phyloP scores from a whole-genome alignment of 2,888 invertebrate genomes.

The Cheilosia grossa region DNA sequence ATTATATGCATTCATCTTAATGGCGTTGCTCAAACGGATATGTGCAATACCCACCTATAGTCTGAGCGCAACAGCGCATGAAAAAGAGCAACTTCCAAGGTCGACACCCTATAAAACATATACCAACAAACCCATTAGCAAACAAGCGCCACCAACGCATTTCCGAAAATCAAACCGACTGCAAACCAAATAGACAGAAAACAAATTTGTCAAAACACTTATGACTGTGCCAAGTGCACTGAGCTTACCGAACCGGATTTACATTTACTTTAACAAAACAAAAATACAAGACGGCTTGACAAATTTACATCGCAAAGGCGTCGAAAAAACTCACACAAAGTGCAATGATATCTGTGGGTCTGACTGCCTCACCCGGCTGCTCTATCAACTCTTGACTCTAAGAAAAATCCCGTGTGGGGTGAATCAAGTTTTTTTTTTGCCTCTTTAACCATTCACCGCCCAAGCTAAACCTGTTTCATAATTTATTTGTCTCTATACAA shows the following conservation, averaged over 20 bases:
- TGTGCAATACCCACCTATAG: too few species aligned
- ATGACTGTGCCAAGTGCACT: constrained; percentile 57
- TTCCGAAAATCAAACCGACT: neutral
- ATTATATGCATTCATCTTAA: too few species aligned
- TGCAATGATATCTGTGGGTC: constrained; percentile 43
- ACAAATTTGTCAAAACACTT: constrained; percentile 16
- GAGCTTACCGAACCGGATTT: constrained; percentile 63
- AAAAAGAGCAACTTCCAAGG: too few species aligned
- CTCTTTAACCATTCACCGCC: constrained; percentile 21
- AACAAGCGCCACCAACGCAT: constrained; percentile 7
- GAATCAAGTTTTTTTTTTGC: constrained; percentile 50
- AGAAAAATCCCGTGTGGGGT: constrained; percentile 57
- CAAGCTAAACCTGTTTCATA: constrained; percentile 58
- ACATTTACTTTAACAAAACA: neutral
- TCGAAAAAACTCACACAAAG: constrained; percentile 33
- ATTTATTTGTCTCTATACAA: constrained; percentile 10
- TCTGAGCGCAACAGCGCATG: too few species aligned
- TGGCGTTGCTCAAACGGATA: too few species aligned
- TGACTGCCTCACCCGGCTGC: neutral
- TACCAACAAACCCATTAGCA: too few species aligned
- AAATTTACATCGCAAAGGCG: constrained; percentile 52
- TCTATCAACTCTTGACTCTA: constrained; percentile 19
- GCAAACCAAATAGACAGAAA: neutral
- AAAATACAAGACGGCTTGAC: constrained; percentile 31
- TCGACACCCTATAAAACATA: too few species aligned